Evolutionary conservation across 2,113 vertebrate species (phyloP), one percentile per base, ranked within the genome.

Genomic region (Menidia beryllina): DNA sequence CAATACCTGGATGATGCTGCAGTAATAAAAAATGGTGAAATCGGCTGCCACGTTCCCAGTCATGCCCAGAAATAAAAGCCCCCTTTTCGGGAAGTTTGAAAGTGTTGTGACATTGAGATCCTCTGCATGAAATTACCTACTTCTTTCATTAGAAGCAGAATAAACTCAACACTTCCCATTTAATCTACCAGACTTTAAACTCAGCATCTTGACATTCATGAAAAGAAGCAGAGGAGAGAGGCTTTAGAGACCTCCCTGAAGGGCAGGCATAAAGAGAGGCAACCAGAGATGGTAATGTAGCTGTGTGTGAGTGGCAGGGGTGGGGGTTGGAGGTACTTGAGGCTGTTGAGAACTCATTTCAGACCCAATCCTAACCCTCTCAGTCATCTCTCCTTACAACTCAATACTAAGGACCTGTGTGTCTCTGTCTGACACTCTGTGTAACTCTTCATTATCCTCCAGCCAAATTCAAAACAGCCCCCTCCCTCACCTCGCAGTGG

Each of bases 151-250:
- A 90, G 79, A 81, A 3, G 48, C 66, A 86, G 80, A 86, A 85
- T 88, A 90, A 89, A 89, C 86, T 85, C 72, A 66, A 90, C 86
- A 72, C 81, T 86, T 89, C 85, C 90, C 75, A 75, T 88, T 91
- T 91, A 92, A 93, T 92, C 88, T 90, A 82, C 86, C 74, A 85
- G 89, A 91, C 88, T 91, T 91, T 91, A 85, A 85, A 87, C 81
- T 86, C 87, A 78, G 79, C 89, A 90, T 92, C 92, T 93, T 93
- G 91, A 93, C 93, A 93, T 94, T 93, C 88, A 86, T 87, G 77
- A 84, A 91, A 91, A 90, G 89, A 87, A 90, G 86, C 73, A 27
- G 70, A 90, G 85, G 72, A 49, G 72, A 66, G 82, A 81, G 89
- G 81, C 85, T 91, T 90, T 88, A 75, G 86, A 88, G 89, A 85